A percentile compares a stretch with the other conserved stretches of the same genome.
phyloP scores from a whole-genome alignment of 2,888 invertebrate species.

The Drosophila monieri region DNA sequence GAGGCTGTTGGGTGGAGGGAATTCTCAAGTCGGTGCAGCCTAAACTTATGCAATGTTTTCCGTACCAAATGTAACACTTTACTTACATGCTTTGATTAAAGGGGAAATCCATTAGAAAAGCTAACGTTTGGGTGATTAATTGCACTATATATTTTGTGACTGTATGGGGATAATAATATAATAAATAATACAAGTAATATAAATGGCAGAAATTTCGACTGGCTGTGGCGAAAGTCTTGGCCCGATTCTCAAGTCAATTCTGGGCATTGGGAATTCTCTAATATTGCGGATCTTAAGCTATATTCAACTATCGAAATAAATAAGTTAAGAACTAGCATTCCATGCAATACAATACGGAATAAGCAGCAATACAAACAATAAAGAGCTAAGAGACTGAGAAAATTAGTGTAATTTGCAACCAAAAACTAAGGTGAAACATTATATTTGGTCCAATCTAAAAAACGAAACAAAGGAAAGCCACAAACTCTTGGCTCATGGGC shows the following conservation, averaged over 20 bases:
- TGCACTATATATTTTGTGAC: slow-evolving; percentile 30
- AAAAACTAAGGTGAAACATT: slow-evolving; percentile 19
- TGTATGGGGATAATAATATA: slow-evolving; percentile 15
- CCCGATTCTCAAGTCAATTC: not conserved
- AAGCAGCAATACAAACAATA: slow-evolving; percentile 1
- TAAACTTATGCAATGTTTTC: slow-evolving; percentile 56
- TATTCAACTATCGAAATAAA: slow-evolving; percentile 28
- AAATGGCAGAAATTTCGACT: slow-evolving; percentile 35
- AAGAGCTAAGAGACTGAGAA: not conserved
- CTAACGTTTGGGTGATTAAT: slow-evolving; percentile 26
- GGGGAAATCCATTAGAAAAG: slow-evolving; percentile 2
- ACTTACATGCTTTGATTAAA: slow-evolving; percentile 13
- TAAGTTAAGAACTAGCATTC: slow-evolving; percentile 25
- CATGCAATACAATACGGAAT: slow-evolving; percentile 1
- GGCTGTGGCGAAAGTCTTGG: slow-evolving; percentile 9
- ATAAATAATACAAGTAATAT: slow-evolving; percentile 16
- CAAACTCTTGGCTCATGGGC: slow-evolving; percentile 47
- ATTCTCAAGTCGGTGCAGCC: slow-evolving; percentile 38
- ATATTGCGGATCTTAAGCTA: slow-evolving; percentile 36
- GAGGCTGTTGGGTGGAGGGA: slow-evolving; percentile 7
- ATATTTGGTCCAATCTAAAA: slow-evolving; percentile 21
- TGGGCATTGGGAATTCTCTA: slow-evolving; percentile 68
- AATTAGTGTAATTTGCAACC: slow-evolving; percentile 16
- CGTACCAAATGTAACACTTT: not conserved
- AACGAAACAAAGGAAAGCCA: slow-evolving; percentile 29